Conservation (phyloP, 2,113 vertebrate species). For the Oreochromis tanganicae region DNA sequence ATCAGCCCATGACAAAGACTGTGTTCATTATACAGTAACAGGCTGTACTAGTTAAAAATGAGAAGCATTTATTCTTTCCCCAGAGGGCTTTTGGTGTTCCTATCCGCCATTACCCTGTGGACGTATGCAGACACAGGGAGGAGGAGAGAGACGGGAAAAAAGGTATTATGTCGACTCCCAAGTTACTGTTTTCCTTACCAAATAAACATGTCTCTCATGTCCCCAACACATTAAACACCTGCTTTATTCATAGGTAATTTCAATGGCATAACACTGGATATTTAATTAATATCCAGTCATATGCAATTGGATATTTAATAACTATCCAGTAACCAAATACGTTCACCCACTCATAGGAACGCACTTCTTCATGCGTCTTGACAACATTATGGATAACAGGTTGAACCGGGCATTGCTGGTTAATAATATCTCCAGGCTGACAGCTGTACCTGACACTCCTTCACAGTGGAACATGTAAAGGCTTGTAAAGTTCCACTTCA, state of each 20-base stretch:
- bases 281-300: not conserved
- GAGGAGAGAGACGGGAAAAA: not conserved
- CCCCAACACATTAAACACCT: not conserved
- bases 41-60: not conserved
- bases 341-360: not conserved
- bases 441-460: conserved; percentile 10
- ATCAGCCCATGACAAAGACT: not conserved
- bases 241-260: not conserved
- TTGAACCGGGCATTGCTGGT: not conserved
- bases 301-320: not conserved
- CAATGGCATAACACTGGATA: not conserved
- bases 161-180: not conserved
- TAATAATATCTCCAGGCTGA: not conserved
- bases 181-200: not conserved
- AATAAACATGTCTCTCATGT: not conserved
- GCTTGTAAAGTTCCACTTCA: not conserved
- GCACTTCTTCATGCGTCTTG: not conserved
- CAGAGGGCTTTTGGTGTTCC: conserved; percentile 21
- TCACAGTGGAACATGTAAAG: not conserved
- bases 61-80: not conserved
- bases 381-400: not conserved
- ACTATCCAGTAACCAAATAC: not conserved
- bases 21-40: too few species aligned
- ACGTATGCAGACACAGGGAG: not conserved
- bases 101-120: not conserved